These are phyloP conservation scores for Macrophya annulata DNA, from an alignment of 2,888 invertebrate genomes.

Conservation along the genomic window DNA sequence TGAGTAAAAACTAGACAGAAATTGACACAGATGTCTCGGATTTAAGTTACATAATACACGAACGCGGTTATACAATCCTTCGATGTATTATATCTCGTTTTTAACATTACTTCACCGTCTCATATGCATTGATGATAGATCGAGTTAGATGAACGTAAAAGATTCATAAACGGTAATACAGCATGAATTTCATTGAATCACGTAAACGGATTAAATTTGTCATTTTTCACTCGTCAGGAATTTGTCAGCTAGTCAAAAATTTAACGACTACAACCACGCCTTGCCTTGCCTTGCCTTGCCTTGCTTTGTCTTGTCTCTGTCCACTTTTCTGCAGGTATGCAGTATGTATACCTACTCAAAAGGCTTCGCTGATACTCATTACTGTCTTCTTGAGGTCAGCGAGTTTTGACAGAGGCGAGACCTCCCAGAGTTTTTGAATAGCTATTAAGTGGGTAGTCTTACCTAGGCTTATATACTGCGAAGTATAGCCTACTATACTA, in stretches of 20 bases:
- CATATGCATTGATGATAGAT: neutral
- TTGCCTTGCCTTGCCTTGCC: neutral
- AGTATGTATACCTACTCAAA: slow-evolving; percentile 14
- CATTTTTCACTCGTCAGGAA: neutral
- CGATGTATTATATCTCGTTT: slow-evolving; percentile 10
- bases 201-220: neutral
- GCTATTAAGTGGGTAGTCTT: neutral
- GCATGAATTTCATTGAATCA: neutral
- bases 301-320: neutral
- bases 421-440: slow-evolving; percentile 22
- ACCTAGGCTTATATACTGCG: neutral
- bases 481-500: neutral
- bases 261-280: slow-evolving; percentile 10
- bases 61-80: neutral
- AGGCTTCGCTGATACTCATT: slow-evolving; percentile 33
- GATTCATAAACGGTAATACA: neutral
- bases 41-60: neutral
- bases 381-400: slow-evolving; percentile 45
- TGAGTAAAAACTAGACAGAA: neutral
- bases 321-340: slow-evolving; percentile 18
- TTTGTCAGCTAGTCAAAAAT: neutral
- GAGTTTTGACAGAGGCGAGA: slow-evolving; percentile 48
- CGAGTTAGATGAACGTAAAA: neutral
- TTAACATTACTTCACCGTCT: slow-evolving; percentile 17
- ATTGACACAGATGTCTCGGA: neutral